Conservation (phyloP, 2,113 vertebrate genomes). For the Camelus dromedarius region DNA sequence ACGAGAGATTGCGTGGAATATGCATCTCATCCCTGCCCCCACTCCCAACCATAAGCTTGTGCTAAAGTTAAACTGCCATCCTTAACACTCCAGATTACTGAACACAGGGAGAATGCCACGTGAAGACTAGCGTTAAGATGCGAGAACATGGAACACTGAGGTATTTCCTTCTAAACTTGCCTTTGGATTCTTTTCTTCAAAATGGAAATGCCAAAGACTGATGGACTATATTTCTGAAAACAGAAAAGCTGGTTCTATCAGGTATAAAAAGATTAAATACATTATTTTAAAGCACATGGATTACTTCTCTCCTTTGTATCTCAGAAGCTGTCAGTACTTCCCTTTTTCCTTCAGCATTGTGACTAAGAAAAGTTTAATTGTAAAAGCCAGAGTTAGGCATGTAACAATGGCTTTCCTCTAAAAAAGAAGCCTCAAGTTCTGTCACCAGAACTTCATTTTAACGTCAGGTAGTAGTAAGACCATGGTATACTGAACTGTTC, state of each 20-base stretch:
- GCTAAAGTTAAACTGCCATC: background rate
- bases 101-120: background rate
- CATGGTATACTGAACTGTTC: background rate
- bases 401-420: background rate
- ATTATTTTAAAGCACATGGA: background rate
- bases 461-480: background rate
- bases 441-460: background rate
- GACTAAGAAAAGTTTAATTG: background rate
- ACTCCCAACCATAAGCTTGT: background rate
- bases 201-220: background rate
- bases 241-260: background rate
- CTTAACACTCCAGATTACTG: background rate
- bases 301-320: background rate
- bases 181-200: background rate
- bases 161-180: background rate
- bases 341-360: background rate
- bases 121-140: background rate
- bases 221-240: background rate
- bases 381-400: background rate
- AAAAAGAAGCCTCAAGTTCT: background rate
- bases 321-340: background rate
- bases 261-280: conserved; percentile 8
- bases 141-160: background rate
- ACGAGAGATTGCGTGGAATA: background rate
- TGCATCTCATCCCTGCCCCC: background rate